Conservation (phyloP, 2,113 vertebrate genomes). For the Caloenas nicobarica region DNA sequence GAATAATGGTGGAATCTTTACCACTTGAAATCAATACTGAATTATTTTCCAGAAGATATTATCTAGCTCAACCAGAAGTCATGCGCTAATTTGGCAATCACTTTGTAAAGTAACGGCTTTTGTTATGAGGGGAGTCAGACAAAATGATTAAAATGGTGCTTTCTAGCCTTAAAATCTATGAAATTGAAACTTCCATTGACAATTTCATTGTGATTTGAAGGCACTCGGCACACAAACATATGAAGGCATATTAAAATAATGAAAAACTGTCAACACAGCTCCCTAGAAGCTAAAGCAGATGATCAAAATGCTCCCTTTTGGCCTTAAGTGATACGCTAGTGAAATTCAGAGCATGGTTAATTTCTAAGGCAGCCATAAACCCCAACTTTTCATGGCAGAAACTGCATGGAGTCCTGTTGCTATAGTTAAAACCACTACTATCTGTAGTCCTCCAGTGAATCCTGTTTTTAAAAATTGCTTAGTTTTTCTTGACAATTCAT, state of each 20-base stretch:
- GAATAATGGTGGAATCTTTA: background rate
- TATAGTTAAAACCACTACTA: background rate
- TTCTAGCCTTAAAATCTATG: background rate
- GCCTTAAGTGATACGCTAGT: accelerated
- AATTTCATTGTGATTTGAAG: background rate
- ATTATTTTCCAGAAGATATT: background rate
- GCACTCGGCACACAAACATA: background rate
- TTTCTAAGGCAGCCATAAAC: background rate
- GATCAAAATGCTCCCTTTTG: background rate
- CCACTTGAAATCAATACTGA: background rate
- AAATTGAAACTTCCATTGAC: background rate
- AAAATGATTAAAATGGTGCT: background rate
- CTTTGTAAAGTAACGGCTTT: background rate
- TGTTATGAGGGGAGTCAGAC: background rate
- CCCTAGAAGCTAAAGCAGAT: background rate
- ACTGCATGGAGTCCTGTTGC: background rate
- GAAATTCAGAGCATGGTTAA: background rate
- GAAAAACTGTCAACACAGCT: accelerated
- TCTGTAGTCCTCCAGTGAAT: background rate
- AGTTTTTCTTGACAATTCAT: background rate
- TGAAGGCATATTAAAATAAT: background rate
- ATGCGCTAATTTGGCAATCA: background rate
- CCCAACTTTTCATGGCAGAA: background rate
- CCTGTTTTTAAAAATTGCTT: background rate
- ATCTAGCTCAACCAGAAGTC: background rate